These are phyloP conservation scores for Polypterus bichir DNA, from an alignment of 2,113 vertebrate species.

Conservation along the genomic window DNA sequence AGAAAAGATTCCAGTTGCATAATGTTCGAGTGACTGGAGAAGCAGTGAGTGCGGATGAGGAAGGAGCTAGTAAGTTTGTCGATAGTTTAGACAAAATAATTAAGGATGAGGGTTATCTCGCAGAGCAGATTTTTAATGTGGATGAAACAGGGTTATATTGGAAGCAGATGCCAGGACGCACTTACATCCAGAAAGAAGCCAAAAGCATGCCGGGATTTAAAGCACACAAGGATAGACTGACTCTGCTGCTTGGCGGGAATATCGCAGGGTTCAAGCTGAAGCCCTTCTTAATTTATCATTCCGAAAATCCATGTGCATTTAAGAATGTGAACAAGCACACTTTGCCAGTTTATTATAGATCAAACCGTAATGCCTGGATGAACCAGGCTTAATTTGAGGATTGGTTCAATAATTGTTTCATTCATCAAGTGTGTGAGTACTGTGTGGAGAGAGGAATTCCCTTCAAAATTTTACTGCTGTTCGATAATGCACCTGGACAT, in stretches of 20 bases:
- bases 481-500: conserved; percentile 19
- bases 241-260: conserved; percentile 13
- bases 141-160: conserved; percentile 9
- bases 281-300: no score
- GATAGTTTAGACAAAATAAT: conserved; percentile 1
- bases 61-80: not conserved
- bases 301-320: conserved; percentile 12
- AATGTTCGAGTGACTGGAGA: conserved; percentile 2
- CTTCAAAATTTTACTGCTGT: conserved; percentile 11
- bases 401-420: conserved; percentile 1
- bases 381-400: conserved; percentile 6
- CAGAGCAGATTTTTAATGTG: conserved; percentile 16
- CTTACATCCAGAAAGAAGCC: conserved; percentile 2
- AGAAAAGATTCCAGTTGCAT: not conserved
- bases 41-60: not conserved
- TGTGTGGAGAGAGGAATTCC: conserved; percentile 6
- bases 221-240: conserved; percentile 12
- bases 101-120: conserved; percentile 1
- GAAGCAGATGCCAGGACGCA: conserved; percentile 4
- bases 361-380: conserved; percentile 12
- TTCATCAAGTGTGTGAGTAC: not conserved
- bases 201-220: conserved; percentile 10
- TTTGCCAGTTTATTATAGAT: conserved; percentile 5
- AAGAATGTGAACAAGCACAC: conserved; percentile 9
- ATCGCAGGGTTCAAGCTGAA: no score